These are phyloP conservation scores for Neostethus bicornis DNA, from an alignment of 2,797 vertebrate species.

Conservation along the genomic window DNA sequence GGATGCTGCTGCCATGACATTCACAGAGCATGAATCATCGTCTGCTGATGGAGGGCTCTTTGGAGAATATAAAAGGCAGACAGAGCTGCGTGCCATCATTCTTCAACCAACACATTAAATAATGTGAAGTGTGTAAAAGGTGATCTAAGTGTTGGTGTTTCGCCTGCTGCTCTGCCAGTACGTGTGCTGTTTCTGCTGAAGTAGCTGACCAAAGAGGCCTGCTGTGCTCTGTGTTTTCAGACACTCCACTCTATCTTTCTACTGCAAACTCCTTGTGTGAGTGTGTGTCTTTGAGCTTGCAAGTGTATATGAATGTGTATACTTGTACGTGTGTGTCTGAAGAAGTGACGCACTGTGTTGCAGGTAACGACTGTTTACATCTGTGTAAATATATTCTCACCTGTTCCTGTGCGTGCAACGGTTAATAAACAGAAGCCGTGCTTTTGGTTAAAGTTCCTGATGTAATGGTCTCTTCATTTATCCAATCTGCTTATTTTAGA, in stretches of 20 bases:
- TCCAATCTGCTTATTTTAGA: constrained; percentile 1
- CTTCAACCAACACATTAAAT: constrained; percentile 45
- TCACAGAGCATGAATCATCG: constrained; percentile 46
- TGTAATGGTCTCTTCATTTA: constrained; percentile 46
- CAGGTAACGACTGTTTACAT: constrained; percentile 81
- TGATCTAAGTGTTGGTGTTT: constrained; percentile 49
- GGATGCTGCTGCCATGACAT: constrained; percentile 44
- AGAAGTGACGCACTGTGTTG: constrained; percentile 37
- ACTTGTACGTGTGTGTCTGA: constrained; percentile 36
- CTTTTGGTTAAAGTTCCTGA: constrained; percentile 71
- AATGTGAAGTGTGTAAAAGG: constrained; percentile 47
- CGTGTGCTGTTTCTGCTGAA: constrained; percentile 55
- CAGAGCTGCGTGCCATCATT: constrained; percentile 38
- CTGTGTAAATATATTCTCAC: constrained; percentile 77
- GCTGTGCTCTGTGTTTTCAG: constrained; percentile 64
- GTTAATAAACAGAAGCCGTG: constrained; percentile 81
- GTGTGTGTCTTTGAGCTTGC: constrained; percentile 46
- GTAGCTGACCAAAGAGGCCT: constrained; percentile 75
- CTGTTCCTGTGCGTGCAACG: constrained; percentile 76
- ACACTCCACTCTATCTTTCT: constrained; percentile 67
- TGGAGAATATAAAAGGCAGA: not conserved
- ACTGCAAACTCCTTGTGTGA: constrained; percentile 53
- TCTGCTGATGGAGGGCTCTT: constrained; percentile 23
- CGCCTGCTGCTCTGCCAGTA: constrained; percentile 48
- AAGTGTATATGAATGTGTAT: constrained; percentile 43